These are phyloP conservation scores for Garrulus glandarius DNA, from an alignment of 2,797 vertebrate genomes.

Conservation along the genomic window DNA sequence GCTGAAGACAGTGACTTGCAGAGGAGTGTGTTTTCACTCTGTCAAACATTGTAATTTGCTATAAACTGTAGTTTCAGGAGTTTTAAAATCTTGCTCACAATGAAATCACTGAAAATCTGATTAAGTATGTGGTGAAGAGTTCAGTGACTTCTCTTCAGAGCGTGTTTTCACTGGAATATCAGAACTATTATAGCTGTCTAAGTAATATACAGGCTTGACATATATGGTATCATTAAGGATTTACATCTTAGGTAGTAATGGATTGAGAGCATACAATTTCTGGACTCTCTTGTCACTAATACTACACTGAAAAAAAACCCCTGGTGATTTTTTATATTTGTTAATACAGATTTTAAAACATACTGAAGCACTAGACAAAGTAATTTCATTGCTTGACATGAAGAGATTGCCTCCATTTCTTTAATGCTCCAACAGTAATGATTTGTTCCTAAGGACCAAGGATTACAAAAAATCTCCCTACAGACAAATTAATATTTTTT, in stretches of 20 bases:
- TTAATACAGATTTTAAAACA: neutral
- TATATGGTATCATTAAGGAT: constrained; percentile 8
- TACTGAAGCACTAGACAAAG: neutral
- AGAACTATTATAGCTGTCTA: constrained; percentile 1
- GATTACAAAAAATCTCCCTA: neutral
- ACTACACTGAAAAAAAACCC: neutral
- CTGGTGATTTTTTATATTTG: neutral
- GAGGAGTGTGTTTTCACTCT: constrained; percentile 32
- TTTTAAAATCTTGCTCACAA: neutral
- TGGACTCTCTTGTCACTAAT: neutral
- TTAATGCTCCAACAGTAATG: neutral
- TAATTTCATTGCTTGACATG: neutral
- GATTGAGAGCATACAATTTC: neutral
- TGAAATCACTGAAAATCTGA: neutral
- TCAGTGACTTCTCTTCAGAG: neutral
- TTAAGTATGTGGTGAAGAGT: neutral
- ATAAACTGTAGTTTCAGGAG: neutral
- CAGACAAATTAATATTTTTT: neutral
- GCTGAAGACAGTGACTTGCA: neutral
- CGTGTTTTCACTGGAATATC: neutral
- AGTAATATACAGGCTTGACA: neutral
- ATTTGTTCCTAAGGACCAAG: neutral
- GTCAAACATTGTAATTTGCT: constrained; percentile 16
- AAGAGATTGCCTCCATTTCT: neutral
- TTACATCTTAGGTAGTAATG: neutral